Base-by-base conservation (phyloP, 2,113 vertebrate species). In the Phalacrocorax aristotelis region DNA sequence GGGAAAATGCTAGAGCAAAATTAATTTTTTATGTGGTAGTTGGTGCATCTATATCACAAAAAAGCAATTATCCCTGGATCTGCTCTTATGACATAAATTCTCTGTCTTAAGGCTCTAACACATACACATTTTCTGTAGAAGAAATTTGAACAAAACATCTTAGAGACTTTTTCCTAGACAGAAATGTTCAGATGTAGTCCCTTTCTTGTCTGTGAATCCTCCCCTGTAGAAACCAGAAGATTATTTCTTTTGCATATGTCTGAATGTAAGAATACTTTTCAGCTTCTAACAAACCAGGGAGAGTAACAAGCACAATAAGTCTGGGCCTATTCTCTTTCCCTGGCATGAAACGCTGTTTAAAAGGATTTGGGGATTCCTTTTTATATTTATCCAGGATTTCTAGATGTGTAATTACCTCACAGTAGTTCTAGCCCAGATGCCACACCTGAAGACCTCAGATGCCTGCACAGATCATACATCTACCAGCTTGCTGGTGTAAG, bases 11-110 rank as follows among this genome's bases (percentile, higher is more conserved):
- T 95, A 61, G 42, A 96, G 52, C 29, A 95, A 95, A 87, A 82
- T 95, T 95, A 18, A n/a, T 27, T 70, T 90, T 95, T 97, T 84
- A 34, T 54, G 19, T 57, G 44, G 57, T 90, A 95, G 89, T 96
- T 94, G 78, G 82, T 90, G 86, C 16, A 89, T 64, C 64, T 83
- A 4, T 80, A 71, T 92, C 90, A 96, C 79, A 86, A 78, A 88
- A 89, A 60, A 7, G 2, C 66, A 87, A 40, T 65, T 87, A 52
- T 84, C 29, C 30, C 72, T 57, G 40, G 14, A 89, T 78, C 19
- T 5, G 2, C 54, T 3, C 2, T 32, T 60, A 71, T 46, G 19
- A 27, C 21, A 64, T 76, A 38, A 65, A 57, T 69, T 69, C 52
- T 32, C 15, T 72, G 9, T 77, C 27, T 89, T 83, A 72, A 64